These are phyloP conservation scores for Acromyrmex charruanus DNA, from an alignment of 1,140 invertebrate genomes.

Conservation along the genomic window DNA sequence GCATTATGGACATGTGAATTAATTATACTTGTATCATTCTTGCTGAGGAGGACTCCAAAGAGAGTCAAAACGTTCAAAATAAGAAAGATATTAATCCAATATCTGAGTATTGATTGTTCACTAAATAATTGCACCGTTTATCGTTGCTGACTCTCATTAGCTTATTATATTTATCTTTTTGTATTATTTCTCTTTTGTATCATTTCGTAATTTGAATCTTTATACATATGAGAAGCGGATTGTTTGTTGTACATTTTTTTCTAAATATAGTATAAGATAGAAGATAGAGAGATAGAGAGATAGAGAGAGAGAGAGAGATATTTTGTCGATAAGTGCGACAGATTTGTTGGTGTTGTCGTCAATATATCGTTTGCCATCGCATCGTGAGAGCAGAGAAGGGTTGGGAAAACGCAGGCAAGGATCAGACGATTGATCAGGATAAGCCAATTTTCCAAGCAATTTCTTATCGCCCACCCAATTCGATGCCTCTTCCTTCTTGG, in stretches of 20 bases:
- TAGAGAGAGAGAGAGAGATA: not conserved
- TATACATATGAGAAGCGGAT: not conserved
- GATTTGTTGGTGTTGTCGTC: constrained; percentile 15
- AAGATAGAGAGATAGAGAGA: no score
- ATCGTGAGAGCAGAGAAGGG: not conserved
- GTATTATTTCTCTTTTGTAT: no score
- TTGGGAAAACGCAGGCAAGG: constrained; percentile 14
- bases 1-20: no score
- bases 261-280: not conserved
- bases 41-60: no score
- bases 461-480: constrained; percentile 81
- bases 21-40: no score
- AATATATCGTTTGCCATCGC: constrained; percentile 15
- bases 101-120: no score
- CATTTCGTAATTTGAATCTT: not conserved
- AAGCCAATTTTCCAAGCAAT: constrained; percentile 85
- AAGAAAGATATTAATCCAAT: no score
- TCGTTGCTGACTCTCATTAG: no score
- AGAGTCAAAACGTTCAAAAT: no score
- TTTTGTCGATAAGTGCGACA: not conserved
- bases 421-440: constrained; percentile 78
- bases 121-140: no score
- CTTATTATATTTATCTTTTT: no score
- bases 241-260: not conserved
- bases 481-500: constrained; percentile 44